Conservation (phyloP, 2,888 invertebrate species). For the Ceraclea dissimilis region DNA sequence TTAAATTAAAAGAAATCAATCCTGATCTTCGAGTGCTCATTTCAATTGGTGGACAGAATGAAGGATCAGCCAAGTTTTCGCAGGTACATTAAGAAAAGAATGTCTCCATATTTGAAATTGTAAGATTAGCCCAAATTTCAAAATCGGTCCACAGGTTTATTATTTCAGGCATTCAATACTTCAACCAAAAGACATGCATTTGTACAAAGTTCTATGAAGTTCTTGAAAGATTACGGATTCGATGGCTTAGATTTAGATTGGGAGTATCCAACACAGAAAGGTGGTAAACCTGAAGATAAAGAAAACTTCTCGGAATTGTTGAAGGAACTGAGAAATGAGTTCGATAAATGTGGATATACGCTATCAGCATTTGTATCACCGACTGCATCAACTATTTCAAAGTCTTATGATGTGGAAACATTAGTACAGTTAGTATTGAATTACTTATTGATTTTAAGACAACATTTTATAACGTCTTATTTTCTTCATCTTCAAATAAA, state of each 20-base stretch:
- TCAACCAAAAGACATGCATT: constrained; percentile 33
- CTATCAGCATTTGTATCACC: constrained; percentile 56
- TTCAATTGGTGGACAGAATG: constrained; percentile 64
- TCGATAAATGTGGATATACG: constrained; percentile 44
- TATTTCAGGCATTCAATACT: constrained; percentile 9
- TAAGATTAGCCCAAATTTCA: too few species aligned
- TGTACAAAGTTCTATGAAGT: constrained; percentile 46
- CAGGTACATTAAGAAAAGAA: constrained; percentile 30
- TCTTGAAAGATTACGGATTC: constrained; percentile 51
- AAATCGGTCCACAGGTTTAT: too few species aligned
- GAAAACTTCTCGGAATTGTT: constrained; percentile 47
- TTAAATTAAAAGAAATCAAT: constrained; percentile 44
- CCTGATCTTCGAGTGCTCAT: constrained; percentile 49
- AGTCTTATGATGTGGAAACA: constrained; percentile 53
- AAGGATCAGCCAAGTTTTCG: constrained; percentile 55
- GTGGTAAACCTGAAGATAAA: constrained; percentile 33
- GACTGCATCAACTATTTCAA: constrained; percentile 38
- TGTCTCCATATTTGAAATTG: too few species aligned
- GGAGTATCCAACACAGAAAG: constrained; percentile 51
- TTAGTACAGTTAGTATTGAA: constrained; percentile 47
- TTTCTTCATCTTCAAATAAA: too few species aligned
- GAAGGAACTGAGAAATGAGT: constrained; percentile 48
- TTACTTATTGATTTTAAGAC: too few species aligned
- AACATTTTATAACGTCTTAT: too few species aligned
- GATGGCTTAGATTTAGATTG: constrained; percentile 69